Base-by-base conservation (phyloP, 2,113 vertebrate species). In the Pollachius pollachius region DNA sequence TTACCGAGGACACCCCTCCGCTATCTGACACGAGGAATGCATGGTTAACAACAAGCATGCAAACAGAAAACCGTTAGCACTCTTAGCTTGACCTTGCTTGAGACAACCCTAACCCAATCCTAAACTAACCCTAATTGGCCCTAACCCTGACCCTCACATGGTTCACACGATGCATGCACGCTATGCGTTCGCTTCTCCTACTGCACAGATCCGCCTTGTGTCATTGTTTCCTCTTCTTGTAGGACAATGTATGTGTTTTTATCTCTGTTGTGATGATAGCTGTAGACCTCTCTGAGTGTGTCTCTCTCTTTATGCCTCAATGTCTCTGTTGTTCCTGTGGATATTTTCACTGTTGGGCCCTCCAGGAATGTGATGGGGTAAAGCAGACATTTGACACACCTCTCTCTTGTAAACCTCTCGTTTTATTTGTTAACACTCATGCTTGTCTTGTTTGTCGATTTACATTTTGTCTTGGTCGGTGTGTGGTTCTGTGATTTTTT, bases 331-430 rank as follows among this genome's bases (percentile, higher is more conserved):
- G 85, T 92, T 91, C 90, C 92, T 92, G 88, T 91, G 91, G 87
- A 92, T 89, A 88, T 71, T 94, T 62, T 94, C 83, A 85, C 90
- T 93, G 88, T 92, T 88, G 88, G 85, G 89, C 87, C 87, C 81
- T 56, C 89, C 91, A 94, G 92, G 90, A 94, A 94, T 92, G 89
- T 94, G 87, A 90, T 94, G 91, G 92, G 92, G 92, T 94, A 94
- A 93, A 91, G 48, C 58, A 77, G 63, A 78, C 74, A 73, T 76
- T 88, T 89, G 67, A 52, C 81, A 71, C 80, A 73, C 75, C 82
- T 63, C 61, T 81, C 25, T 73, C 56, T 56, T 68, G 74, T 74
- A 41, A 37, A n/a, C 52, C 66, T 74, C n/a, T 61, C 23, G 68
- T 48, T 57, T 27, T 23, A 69, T 19, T 68, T 25, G 4, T 62